Base-by-base conservation (phyloP, 2,113 vertebrate genomes). In the Etia nguti region DNA sequence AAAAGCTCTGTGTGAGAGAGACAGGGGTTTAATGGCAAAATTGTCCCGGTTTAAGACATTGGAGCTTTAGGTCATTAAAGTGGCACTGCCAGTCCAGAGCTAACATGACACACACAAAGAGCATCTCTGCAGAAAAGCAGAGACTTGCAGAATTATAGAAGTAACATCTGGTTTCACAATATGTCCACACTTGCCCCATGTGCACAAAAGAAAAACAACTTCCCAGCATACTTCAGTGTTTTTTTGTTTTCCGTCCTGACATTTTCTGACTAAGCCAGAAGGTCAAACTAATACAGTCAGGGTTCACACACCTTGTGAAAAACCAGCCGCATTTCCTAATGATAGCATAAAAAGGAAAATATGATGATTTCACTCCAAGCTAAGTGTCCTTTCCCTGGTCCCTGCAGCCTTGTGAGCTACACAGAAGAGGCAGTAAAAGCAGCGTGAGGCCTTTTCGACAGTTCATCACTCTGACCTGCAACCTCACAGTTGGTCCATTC, bases 241-340 rank as follows among this genome's bases (percentile, higher is more conserved):
- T 96, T 68, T 96, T 94, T 94, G 16, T 95, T 91, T 92, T 93
- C 36, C 92, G 86, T 94, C 94, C 94, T 34, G 54, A 24, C 83
- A 85, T 95, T 77, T 77, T 95, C 46, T 36, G 29, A 68, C 9
- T 54, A 92, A 92, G 92, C 93, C 93, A 95, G 88, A 92, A 95
- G 89, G 96, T 96, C 97, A 94, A 95, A 93, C 96, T 97, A 97
- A 97, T 96, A 97, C 93, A 56, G 54, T 75, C 80, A 65, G 11
- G 24, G 57, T 84, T 92, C 73, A 52, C 10, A n/a, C 38, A 73
- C 82, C 41, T 36, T 54, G 73, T 41, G 43, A 88, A 84, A 83
- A 81, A 79, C 9, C 22, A 80, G 50, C 65, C 48, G n/a, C 52
- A 68, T 18, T 48, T 79, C 36, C 80, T 60, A 83, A 86, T 24